Base-by-base conservation (phyloP, 2,113 vertebrate species). In the Bos javanicus region DNA sequence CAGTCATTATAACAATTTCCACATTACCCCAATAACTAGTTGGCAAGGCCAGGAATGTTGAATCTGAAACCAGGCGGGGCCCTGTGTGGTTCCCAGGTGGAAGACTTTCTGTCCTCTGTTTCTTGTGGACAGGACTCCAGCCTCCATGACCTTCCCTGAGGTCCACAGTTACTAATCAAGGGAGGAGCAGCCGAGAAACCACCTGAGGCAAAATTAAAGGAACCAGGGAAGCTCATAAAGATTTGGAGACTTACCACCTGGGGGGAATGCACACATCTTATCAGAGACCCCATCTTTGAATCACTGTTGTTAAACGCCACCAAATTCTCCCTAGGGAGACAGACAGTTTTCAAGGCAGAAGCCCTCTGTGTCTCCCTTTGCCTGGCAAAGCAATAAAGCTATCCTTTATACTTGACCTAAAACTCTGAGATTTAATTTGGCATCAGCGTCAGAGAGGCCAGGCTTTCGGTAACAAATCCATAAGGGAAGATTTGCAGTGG, bases 21-120 rank as follows among this genome's bases (percentile, higher is more conserved):
- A 60, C 15, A 2, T 43, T 12, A 83, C 76, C 10, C 28, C 46
- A 5, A 39, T 59, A 76, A 11, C 33, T 46, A 56, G 23, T 59
- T n/a, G 28, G 52, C 87, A 59, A 81, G 26, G 21, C 21, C 26
- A 57, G 33, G 48, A 86, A 56, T 43, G 21, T 56, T 56, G 4
- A n/a, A 26, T 23, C 54, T 74, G 71, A 76, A 76, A 43, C 12
- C 2, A 0, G 36, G 36, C 0, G 3, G n/a, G 36, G 11, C 23
- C 36, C 23, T 76, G 12, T 26, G 6, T 0, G 3, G 36, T 43
- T 26, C 71, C 36, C 23, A 3, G 6, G 23, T 2, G 0, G 71
- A 43, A 76, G 21, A 39, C 12, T 14, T 43, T 76, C 23, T 76
- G 71, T 76, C 36, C 23, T 12, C 71, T 1, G 0, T 25, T 76